Evolutionary conservation across 1,140 invertebrate species (phyloP).

Genomic region (Argopecten irradians): DNA sequence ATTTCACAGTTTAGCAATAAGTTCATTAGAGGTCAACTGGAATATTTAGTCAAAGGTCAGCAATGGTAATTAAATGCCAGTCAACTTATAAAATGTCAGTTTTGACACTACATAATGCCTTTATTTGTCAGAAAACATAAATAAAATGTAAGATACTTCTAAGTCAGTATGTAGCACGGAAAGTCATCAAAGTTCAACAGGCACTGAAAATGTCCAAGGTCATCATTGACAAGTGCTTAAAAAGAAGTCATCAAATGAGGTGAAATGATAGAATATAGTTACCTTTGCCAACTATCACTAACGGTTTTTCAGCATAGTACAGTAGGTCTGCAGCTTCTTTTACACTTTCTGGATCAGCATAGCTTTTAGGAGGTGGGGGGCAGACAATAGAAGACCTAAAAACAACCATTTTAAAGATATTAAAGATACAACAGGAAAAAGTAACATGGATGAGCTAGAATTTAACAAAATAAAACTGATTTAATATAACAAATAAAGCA

Average conservation of each 20-base stretch:
- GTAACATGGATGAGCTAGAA: no score
- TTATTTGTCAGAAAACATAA: no score
- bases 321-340: slow-evolving; percentile 84
- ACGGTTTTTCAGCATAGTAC: slow-evolving; percentile 85
- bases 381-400: slow-evolving; percentile 55
- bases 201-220: not conserved
- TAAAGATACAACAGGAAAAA: no score
- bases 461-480: no score
- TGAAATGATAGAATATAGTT: not conserved
- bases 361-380: slow-evolving; percentile 82
- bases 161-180: no score
- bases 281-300: slow-evolving; percentile 96
- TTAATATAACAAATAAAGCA: no score
- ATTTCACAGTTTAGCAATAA: not conserved
- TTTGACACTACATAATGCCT: no score
- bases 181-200: not conserved
- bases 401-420: slow-evolving; percentile 30
- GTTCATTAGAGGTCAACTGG: not conserved
- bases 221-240: not conserved
- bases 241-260: not conserved
- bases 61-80: not conserved
- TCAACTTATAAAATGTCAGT: not conserved
- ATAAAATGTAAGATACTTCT: no score
- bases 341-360: slow-evolving; percentile 83
- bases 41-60: not conserved